These are phyloP conservation scores for Caenorhabditis becei DNA, from an alignment of 2,888 invertebrate species.

Conservation along the genomic window DNA sequence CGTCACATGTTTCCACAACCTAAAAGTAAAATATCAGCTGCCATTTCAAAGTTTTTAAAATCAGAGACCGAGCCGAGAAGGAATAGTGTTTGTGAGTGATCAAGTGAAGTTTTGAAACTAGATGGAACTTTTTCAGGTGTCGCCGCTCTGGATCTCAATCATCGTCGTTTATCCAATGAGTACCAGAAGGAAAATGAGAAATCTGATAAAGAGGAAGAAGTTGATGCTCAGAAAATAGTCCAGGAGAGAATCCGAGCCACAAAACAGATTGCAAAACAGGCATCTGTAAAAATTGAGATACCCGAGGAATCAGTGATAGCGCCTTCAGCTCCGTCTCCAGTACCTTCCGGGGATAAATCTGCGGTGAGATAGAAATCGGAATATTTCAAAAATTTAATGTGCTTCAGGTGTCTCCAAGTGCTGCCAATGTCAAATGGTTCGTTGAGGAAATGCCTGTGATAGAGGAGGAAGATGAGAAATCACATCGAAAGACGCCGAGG, in stretches of 20 bases:
- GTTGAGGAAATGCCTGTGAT: constrained; percentile 62
- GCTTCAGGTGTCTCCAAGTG: constrained; percentile 21
- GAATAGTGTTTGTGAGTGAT: constrained; percentile 53
- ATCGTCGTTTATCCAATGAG: constrained; percentile 10
- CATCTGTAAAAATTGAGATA: constrained; percentile 49
- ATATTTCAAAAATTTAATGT: neutral
- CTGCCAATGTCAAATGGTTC: constrained; percentile 58
- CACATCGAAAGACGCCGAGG: constrained; percentile 25
- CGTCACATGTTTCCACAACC: constrained; percentile 37
- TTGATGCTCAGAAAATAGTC: constrained; percentile 16
- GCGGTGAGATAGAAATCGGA: neutral
- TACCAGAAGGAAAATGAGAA: neutral
- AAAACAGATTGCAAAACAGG: constrained; percentile 4
- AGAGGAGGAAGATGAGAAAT: constrained; percentile 57
- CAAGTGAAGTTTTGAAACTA: neutral
- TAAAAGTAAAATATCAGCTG: constrained; percentile 35
- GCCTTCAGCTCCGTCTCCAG: neutral
- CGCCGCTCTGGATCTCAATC: constrained; percentile 59
- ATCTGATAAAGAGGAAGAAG: constrained; percentile 18
- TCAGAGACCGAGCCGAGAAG: constrained; percentile 44
- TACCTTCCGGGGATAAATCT: constrained; percentile 4
- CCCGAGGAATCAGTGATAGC: constrained; percentile 13
- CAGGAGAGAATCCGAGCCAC: constrained; percentile 35
- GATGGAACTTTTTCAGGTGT: constrained; percentile 33
- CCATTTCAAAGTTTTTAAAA: constrained; percentile 23